phyloP scores from a whole-genome alignment of 2,888 invertebrate species.

The Hydropsyche betteni region DNA sequence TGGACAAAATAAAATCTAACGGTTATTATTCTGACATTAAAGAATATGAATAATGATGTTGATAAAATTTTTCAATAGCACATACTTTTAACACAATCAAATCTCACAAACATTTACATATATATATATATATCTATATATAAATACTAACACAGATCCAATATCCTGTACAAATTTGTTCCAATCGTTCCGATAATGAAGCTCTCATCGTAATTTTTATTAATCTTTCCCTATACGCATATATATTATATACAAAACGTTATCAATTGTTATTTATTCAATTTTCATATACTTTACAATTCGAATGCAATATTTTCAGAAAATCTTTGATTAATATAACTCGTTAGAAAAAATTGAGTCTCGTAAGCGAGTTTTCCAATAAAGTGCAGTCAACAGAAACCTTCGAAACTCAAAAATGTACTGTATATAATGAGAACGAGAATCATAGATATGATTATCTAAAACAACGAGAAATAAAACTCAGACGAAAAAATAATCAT shows the following conservation, averaged over 20 bases:
- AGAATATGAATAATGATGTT: background rate
- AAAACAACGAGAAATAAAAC: too few relatives aligned
- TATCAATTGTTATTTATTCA: background rate
- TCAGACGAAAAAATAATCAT: background rate
- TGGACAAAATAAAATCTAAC: too few relatives aligned
- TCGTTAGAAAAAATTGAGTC: too few relatives aligned
- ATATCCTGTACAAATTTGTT: slow-evolving; percentile 24
- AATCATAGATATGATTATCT: background rate
- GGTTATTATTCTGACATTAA: too few relatives aligned
- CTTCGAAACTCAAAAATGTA: too few relatives aligned
- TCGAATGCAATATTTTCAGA: background rate
- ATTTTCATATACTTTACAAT: slow-evolving; percentile 8
- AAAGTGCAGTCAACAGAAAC: too few relatives aligned
- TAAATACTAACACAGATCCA: slow-evolving; percentile 18
- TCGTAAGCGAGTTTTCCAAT: too few relatives aligned
- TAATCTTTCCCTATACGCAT: background rate
- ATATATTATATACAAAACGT: background rate
- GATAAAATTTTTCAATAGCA: slow-evolving; percentile 14
- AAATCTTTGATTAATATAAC: too few relatives aligned
- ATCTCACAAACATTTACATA: slow-evolving; percentile 22
- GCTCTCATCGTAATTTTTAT: slow-evolving; percentile 9
- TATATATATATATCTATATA: background rate
- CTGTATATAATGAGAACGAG: background rate
- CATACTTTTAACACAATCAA: slow-evolving; percentile 13
- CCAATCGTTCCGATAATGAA: slow-evolving; percentile 11